A percentile compares a stretch with the other conserved stretches of the same genome.
Conservation (phyloP, 2,797 vertebrate genomes). For the Sebastolobus altivelis region DNA sequence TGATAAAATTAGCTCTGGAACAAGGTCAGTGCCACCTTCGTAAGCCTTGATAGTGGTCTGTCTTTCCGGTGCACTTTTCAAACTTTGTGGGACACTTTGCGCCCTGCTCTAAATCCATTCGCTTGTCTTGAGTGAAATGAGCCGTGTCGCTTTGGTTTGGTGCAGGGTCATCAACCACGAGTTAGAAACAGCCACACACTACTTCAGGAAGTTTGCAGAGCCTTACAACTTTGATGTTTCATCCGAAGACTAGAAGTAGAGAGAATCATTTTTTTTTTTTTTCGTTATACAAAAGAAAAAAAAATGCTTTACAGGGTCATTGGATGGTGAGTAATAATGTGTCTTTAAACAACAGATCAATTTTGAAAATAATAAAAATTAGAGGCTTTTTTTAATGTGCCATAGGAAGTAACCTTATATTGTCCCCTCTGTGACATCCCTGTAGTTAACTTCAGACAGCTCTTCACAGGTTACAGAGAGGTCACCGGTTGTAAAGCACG, state of each 20-base stretch:
- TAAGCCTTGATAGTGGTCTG: conserved; percentile 59
- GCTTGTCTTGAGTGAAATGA: conserved; percentile 60
- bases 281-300: no score
- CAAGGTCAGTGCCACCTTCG: conserved; percentile 77
- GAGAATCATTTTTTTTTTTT: neutral
- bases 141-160: conserved; percentile 33
- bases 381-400: neutral
- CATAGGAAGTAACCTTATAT: neutral
- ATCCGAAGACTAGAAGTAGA: neutral
- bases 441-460: conserved; percentile 25
- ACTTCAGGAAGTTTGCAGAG: conserved; percentile 36
- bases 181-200: conserved; percentile 8
- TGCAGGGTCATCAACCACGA: conserved; percentile 5
- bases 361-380: neutral
- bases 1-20: conserved; percentile 82
- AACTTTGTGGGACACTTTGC: conserved; percentile 50
- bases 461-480: conserved; percentile 52
- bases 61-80: conserved; percentile 62
- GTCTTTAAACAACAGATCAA: neutral
- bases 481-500: conserved; percentile 44
- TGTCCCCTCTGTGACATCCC: conserved; percentile 19
- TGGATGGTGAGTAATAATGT: neutral
- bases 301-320: neutral
- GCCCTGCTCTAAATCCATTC: conserved; percentile 52
- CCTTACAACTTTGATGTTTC: conserved; percentile 27